Percentiles rank a stretch among this genome's conserved stretches.
phyloP scores from a whole-genome alignment of 2,797 vertebrate species.

The Petrocephalus sullivani region DNA sequence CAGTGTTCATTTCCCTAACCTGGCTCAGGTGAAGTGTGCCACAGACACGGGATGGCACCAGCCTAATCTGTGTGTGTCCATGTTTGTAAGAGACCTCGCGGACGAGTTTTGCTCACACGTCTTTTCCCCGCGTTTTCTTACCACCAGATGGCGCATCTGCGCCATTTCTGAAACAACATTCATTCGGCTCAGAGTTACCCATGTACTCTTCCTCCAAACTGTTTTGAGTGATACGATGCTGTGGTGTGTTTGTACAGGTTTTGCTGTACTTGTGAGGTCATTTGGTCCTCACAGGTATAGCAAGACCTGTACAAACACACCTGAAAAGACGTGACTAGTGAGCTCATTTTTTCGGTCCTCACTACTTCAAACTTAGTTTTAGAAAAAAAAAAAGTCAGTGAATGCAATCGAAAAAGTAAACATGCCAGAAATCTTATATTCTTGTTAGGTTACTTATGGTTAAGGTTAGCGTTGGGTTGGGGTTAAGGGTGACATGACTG shows the following conservation, averaged over 20 bases:
- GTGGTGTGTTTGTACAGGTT: neutral
- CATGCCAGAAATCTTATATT: neutral
- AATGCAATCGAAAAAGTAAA: neutral
- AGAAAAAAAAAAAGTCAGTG: neutral
- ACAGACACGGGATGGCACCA: too few relatives aligned
- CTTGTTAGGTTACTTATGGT: too few relatives aligned
- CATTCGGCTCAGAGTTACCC: neutral
- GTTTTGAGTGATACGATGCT: neutral
- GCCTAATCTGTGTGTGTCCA: too few relatives aligned
- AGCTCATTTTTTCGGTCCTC: neutral
- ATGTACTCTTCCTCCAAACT: neutral
- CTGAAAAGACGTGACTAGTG: too few relatives aligned
- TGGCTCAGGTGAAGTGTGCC: too few relatives aligned
- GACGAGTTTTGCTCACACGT: neutral
- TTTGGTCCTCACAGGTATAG: too few relatives aligned
- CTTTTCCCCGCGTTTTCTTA: neutral
- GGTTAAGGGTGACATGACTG: too few relatives aligned
- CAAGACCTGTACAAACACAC: too few relatives aligned
- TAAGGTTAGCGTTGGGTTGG: too few relatives aligned
- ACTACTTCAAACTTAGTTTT: too few relatives aligned
- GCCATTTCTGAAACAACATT: conserved; percentile 8
- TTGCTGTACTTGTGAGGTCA: too few relatives aligned
- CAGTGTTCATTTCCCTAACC: too few relatives aligned
- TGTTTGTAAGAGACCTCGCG: neutral
- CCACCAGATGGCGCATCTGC: conserved; percentile 25